Evolutionary conservation across 2,113 vertebrate species (phyloP).

Genomic region (Penelope pileata): DNA sequence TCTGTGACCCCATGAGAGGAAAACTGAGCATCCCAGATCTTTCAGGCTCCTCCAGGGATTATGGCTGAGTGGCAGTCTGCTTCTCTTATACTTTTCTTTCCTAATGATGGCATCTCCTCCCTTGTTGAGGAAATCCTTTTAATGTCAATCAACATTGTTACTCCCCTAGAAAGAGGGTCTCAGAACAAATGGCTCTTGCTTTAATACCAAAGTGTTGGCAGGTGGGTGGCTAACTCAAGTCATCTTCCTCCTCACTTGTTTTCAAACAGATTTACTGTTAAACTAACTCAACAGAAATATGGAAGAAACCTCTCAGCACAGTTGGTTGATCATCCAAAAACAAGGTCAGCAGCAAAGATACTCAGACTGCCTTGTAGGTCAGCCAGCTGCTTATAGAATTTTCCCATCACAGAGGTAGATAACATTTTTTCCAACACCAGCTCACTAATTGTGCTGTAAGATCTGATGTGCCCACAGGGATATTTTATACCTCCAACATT

Average conservation of each 20-base stretch:
- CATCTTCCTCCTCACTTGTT: not conserved
- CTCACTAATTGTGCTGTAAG: not conserved
- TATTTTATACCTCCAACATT: not conserved
- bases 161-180: not conserved
- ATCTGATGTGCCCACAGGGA: accelerated
- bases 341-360: not conserved
- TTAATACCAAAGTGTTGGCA: not conserved
- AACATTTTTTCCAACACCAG: not conserved
- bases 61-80: not conserved
- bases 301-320: not conserved
- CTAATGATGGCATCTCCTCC: not conserved
- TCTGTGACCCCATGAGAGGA: not conserved
- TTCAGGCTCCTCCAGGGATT: not conserved
- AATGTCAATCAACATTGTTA: not conserved
- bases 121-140: not conserved
- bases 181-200: not conserved
- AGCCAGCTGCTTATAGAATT: constrained; percentile 10
- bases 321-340: not conserved
- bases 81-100: not conserved
- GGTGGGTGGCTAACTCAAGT: not conserved
- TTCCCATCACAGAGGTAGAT: not conserved
- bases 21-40: not conserved
- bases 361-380: not conserved
- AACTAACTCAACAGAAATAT: not conserved
- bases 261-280: not conserved